Base-by-base conservation (phyloP, 2,113 vertebrate species). In the Corythoichthys haematopterus region DNA sequence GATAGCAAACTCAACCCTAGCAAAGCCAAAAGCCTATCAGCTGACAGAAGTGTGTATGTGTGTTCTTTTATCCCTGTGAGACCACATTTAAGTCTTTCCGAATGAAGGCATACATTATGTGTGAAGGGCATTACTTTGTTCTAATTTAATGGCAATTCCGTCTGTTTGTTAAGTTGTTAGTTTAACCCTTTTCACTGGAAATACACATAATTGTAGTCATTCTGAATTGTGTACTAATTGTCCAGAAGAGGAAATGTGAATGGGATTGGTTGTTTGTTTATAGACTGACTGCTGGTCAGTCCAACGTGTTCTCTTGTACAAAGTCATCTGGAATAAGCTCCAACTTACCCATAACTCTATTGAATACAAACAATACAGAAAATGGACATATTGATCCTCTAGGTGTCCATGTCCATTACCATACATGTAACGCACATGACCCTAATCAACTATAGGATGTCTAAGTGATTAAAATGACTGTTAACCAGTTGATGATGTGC, bases 21-120 rank as follows among this genome's bases (percentile, higher is more conserved):
- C 86, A 85, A 80, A 85, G 78, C 84, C 82, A 79, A 76, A 85
- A 91, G 71, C 82, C 83, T 85, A 86, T 92, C 85, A 90, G 86
- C 78, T 87, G 84, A 83, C 78, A 83, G 81, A 85, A 78, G 72
- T 58, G 61, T 60, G 67, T 67, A 40, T 74, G 66, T 63, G 52
- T 67, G 75, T 69, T 69, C 67, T 66, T 69, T 69, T 68, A 77
- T 75, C 58, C 69, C 50, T 68, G 56, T 74, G 76, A 75, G 71
- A 81, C 81, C 73, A 55, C 64, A 57, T 67, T 56, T 50, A 35
- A 78, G 38, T 45, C 68, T 61, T 63, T 64, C 37, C 66, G 50
- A 76, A 77, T 71, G 33, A 72, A 57, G 73, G 62, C 55, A 65
- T 68, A 37, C 6, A 43, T 43, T 43, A 28, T 75, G 66, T 80